Conservation (phyloP, 2,113 vertebrate species). For the Antechinus flavipes region DNA sequence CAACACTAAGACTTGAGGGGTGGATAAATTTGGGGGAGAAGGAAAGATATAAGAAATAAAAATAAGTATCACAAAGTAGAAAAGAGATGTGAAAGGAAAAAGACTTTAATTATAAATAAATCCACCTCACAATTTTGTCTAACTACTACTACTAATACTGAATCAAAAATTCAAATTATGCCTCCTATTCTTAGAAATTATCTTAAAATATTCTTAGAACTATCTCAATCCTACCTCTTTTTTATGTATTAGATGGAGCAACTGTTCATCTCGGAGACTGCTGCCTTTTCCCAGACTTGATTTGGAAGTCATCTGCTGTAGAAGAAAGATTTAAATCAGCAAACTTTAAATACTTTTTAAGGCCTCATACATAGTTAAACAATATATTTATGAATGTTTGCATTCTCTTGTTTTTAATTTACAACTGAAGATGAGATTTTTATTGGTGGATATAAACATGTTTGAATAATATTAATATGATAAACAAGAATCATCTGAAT, state of each 20-base stretch:
- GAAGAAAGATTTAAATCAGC: constrained; percentile 49
- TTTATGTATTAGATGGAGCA: constrained; percentile 77
- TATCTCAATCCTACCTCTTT: constrained; percentile 85
- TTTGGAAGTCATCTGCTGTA: constrained; percentile 85
- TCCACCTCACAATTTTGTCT: background rate
- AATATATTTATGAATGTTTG: constrained; percentile 40
- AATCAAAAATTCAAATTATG: background rate
- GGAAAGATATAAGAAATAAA: background rate
- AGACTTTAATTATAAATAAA: background rate
- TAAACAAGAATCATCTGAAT: background rate
- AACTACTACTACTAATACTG: background rate
- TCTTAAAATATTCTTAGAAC: background rate
- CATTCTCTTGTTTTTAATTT: background rate
- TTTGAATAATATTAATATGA: constrained; percentile 11
- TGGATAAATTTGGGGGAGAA: background rate
- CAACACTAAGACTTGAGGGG: background rate
- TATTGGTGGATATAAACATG: background rate
- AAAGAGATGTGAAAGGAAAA: background rate
- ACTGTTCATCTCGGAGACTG: constrained; percentile 80
- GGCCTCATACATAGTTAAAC: constrained; percentile 11
- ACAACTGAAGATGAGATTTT: background rate
- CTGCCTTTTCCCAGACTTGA: constrained; percentile 82
- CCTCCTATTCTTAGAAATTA: background rate
- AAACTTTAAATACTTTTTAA: background rate
- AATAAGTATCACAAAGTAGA: background rate